Percentiles rank a stretch among this genome's conserved stretches.
phyloP scores from a whole-genome alignment of 2,113 vertebrate genomes.

The Corynorhinus townsendii region DNA sequence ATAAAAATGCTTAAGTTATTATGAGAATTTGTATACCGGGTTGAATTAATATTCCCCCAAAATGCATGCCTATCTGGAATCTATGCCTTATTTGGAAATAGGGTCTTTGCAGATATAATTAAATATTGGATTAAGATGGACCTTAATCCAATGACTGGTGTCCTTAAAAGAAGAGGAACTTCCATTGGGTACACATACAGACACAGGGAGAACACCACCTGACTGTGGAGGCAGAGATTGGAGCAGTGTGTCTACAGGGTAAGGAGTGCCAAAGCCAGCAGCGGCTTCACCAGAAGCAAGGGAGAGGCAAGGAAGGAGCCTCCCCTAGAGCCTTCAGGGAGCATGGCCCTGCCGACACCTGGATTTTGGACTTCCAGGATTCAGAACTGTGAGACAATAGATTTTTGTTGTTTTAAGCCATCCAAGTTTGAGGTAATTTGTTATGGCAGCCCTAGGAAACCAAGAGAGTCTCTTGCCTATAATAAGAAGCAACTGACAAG shows the following conservation, averaged over 20 bases:
- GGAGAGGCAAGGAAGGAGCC: background rate
- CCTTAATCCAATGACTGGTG: background rate
- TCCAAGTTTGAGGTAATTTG: background rate
- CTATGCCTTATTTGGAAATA: background rate
- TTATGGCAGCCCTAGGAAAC: background rate
- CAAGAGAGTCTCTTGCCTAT: background rate
- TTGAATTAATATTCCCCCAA: background rate
- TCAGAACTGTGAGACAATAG: background rate
- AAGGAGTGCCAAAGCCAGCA: background rate
- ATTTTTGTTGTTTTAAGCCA: background rate
- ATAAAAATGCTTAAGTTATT: background rate
- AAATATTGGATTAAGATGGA: background rate
- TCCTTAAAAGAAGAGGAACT: background rate
- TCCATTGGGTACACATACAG: background rate
- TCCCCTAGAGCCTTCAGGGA: background rate
- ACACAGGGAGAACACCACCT: background rate
- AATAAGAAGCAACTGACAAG: background rate
- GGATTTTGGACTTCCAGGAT: background rate
- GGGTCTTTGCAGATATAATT: background rate
- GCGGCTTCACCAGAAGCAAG: background rate
- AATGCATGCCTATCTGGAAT: background rate
- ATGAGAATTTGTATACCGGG: no score
- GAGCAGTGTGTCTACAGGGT: background rate
- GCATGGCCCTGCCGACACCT: background rate
- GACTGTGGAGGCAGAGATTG: accelerated